Base-by-base conservation (phyloP, 2,888 invertebrate genomes). In the Cheilosia vernalis region DNA sequence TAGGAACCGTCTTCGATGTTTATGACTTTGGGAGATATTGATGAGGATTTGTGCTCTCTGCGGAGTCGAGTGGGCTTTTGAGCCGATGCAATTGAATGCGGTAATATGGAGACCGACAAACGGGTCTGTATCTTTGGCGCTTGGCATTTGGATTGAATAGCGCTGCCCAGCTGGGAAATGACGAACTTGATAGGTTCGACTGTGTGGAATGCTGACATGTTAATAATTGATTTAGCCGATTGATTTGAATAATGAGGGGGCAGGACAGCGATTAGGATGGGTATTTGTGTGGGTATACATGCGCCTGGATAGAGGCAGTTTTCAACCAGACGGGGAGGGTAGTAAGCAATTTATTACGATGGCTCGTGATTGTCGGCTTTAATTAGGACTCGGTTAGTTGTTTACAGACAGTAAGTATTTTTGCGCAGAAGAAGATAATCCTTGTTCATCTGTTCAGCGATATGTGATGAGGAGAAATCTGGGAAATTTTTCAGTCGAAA, bases 221-320 rank as follows among this genome's bases (percentile, higher is more conserved):
- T 58, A 81, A 67, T 85, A 85, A 85, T 85, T 81, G 81, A 85
- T 72, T 85, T 77, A 13, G 27, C 49, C 44, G 17, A 60, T 72
- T 67, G 10, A 67, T 19, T 55, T 80, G 73, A 80, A 60, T 67
- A 60, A 77, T 85, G 77, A 63, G 69, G 69, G 53, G 84, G 74
- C 73, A 44, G 74, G 33, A 47, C 44, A 47, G 67, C 44, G 51
- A 49, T 66, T 56, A 55, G 42, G 67, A 56, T 24, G 9, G 7
- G 7, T 24, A 40, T 49, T 42, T 63, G 66, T 56, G 79, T 83
- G 63, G 78, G 83, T n/a, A 44, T 51, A 27, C 24, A 30, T 1
- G 9, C 2, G 27, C 27, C 1, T 21, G 21, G 9, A 13, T 13
- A 17, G 24, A 4, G 21, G 19, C 2, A 37, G 24, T n/a, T 37